phyloP scores from a whole-genome alignment of 2,797 vertebrate genomes.

The Premnoplex brunnescens region DNA sequence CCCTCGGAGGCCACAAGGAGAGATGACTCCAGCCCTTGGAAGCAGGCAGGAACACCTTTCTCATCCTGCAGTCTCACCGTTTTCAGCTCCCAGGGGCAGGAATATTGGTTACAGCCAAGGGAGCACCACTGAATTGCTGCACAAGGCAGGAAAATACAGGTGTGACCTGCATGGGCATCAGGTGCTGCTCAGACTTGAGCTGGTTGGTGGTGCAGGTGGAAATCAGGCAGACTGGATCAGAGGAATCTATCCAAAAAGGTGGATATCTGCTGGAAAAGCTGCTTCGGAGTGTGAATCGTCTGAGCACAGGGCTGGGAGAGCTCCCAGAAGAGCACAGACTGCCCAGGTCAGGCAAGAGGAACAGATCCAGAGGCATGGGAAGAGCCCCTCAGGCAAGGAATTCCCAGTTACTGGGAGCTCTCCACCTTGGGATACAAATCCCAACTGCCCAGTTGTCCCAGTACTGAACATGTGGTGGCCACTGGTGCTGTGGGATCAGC shows the following conservation, averaged over 20 bases:
- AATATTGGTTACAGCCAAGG: rapidly evolving
- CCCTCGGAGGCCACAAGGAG: rapidly evolving
- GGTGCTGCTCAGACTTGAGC: background rate
- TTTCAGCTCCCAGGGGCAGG: background rate
- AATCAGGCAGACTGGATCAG: background rate
- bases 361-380: background rate
- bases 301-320: background rate
- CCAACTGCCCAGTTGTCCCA: background rate
- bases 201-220: background rate
- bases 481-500: background rate
- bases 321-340: background rate
- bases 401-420: background rate
- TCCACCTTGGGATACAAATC: background rate
- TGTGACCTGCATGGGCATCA: background rate
- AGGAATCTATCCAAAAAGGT: background rate
- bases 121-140: background rate
- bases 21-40: background rate
- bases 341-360: background rate
- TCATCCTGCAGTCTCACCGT: background rate
- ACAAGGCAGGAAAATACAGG: background rate
- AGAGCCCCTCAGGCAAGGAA: background rate
- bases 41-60: background rate
- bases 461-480: background rate
- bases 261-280: background rate
- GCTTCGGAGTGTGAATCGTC: background rate